Percentiles rank a stretch among this genome's conserved stretches.
phyloP scores from a whole-genome alignment of 2,797 vertebrate species.

The Pangasius mekongensis region DNA sequence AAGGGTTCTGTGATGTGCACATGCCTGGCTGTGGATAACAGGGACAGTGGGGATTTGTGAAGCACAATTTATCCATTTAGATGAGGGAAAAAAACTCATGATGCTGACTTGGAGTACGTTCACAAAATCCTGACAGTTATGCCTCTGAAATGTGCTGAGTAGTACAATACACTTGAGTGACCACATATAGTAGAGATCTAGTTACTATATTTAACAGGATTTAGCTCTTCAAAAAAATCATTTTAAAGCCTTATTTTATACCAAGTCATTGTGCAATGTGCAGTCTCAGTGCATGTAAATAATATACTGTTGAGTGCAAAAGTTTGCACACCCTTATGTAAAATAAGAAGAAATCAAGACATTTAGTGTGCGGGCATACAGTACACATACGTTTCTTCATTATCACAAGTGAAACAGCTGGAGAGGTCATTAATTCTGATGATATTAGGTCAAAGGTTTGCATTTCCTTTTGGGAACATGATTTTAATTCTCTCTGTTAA shows the following conservation, averaged over 20 bases:
- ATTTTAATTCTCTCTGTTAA: neutral
- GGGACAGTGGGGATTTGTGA: constrained; percentile 11
- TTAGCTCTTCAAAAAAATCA: neutral
- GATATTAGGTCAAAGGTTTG: neutral
- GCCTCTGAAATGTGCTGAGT: constrained; percentile 7
- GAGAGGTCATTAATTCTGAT: neutral
- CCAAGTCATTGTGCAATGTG: neutral
- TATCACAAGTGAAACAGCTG: neutral
- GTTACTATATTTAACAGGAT: neutral
- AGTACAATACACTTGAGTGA: neutral
- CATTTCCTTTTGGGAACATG: neutral
- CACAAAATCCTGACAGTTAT: neutral
- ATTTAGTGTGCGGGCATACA: neutral
- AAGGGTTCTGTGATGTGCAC: neutral
- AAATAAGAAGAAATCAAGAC: neutral
- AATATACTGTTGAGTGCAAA: neutral
- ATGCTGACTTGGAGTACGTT: neutral
- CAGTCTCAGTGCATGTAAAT: neutral
- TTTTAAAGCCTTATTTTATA: neutral
- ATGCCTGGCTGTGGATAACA: constrained; percentile 3
- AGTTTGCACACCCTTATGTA: neutral
- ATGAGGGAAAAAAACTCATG: neutral
- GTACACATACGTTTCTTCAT: neutral
- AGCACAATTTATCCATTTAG: constrained; percentile 11
- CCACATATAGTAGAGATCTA: neutral